A percentile compares a stretch with the other conserved stretches of the same genome.
Conservation (phyloP, 2,888 invertebrate genomes). For the Eurytoma californica region DNA sequence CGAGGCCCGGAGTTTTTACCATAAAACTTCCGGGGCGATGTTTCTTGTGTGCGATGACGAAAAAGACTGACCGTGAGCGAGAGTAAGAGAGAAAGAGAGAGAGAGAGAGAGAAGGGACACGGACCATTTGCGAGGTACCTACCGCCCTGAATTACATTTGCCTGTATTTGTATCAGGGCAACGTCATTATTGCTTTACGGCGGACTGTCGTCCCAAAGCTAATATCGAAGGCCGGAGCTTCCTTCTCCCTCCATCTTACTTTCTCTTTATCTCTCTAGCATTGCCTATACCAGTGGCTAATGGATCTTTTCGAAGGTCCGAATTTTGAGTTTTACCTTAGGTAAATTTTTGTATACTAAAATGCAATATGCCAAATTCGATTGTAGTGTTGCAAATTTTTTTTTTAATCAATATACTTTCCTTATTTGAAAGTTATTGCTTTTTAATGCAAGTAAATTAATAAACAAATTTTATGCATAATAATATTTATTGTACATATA, state of each 20-base stretch:
- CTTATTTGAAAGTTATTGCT: too few relatives aligned
- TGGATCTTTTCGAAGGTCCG: conserved; percentile 25
- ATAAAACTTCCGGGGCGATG: conserved; percentile 33
- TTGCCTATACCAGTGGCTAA: conserved; percentile 3
- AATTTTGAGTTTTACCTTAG: conserved; percentile 4
- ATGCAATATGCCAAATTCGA: background rate
- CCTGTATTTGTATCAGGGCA: conserved; percentile 68
- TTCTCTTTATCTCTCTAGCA: background rate
- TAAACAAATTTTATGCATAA: too few relatives aligned
- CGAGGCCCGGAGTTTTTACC: conserved; percentile 47
- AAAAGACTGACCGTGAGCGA: too few relatives aligned
- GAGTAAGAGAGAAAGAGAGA: too few relatives aligned
- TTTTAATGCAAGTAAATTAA: too few relatives aligned
- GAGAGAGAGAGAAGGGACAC: too few relatives aligned
- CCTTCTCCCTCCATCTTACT: conserved; percentile 32
- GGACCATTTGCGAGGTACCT: conserved; percentile 13
- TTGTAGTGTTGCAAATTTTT: too few relatives aligned
- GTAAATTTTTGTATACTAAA: background rate
- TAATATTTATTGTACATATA: too few relatives aligned
- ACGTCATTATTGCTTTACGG: conserved; percentile 70
- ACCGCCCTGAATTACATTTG: conserved; percentile 68
- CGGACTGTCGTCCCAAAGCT: conserved; percentile 58
- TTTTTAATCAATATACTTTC: too few relatives aligned
- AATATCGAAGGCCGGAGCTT: conserved; percentile 59
- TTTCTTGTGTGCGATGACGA: background rate